A percentile compares a stretch with the other conserved stretches of the same genome.
phyloP scores from a whole-genome alignment of 2,113 vertebrate species.

The Dryoscopus gambensis region DNA sequence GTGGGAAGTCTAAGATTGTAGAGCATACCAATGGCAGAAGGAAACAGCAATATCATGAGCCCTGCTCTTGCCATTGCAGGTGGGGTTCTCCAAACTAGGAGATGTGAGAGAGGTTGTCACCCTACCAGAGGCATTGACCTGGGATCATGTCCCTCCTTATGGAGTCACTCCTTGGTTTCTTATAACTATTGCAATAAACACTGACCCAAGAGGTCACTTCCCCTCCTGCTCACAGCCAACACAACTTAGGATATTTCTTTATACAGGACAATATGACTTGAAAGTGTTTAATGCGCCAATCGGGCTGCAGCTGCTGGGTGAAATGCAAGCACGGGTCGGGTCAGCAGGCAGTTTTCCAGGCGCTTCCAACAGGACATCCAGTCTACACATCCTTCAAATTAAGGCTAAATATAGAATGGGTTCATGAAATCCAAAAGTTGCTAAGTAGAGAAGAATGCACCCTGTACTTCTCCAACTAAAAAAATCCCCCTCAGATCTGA shows the following conservation, averaged over 20 bases:
- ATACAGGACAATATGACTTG: not conserved
- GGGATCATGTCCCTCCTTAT: not conserved
- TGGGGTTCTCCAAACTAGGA: not conserved
- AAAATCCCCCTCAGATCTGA: not conserved
- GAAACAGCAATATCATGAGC: not conserved
- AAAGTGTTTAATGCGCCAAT: not conserved
- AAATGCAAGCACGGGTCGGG: not conserved
- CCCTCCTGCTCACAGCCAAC: not conserved
- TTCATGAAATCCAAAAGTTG: not conserved
- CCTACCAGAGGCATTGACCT: not conserved
- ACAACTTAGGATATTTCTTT: not conserved
- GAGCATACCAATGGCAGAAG: not conserved
- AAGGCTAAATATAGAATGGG: not conserved
- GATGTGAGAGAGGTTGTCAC: not conserved
- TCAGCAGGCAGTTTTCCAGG: not conserved
- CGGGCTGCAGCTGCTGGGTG: not conserved
- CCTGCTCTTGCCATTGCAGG: not conserved
- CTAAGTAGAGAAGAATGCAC: not conserved
- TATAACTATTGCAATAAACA: not conserved
- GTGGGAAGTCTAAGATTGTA: not conserved
- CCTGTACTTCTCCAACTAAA: not conserved
- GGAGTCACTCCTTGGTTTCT: not conserved
- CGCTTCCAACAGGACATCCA: not conserved
- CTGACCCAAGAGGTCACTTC: not conserved
- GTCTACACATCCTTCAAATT: not conserved